Conservation (phyloP, 2,888 invertebrate genomes). For the Gonocerus acuteangulatus region DNA sequence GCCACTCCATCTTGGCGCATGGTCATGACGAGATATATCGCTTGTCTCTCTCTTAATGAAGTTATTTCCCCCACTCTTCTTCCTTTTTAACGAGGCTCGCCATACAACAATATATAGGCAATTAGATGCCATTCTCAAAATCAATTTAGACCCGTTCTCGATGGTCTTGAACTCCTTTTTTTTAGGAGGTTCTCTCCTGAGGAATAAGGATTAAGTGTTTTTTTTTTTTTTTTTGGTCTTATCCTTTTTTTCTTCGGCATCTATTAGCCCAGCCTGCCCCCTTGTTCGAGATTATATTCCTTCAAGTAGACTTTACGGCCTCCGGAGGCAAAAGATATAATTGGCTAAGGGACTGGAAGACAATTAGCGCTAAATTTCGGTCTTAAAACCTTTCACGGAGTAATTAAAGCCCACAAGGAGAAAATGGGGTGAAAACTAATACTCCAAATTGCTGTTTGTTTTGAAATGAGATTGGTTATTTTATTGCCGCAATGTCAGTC, state of each 20-base stretch:
- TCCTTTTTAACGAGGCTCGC: constrained; percentile 28
- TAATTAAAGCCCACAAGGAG: background rate
- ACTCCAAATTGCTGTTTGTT: constrained; percentile 1
- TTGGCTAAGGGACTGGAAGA: background rate
- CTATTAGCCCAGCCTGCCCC: too few species aligned
- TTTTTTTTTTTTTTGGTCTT: background rate
- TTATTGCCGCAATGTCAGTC: too few species aligned
- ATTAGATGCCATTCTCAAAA: constrained; percentile 32
- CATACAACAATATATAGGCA: constrained; percentile 33
- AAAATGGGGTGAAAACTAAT: background rate
- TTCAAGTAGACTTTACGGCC: background rate
- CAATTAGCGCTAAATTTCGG: background rate
- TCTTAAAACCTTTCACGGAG: background rate
- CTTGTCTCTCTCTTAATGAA: constrained; percentile 31
- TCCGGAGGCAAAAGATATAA: background rate
- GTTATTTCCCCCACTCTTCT: constrained; percentile 28
- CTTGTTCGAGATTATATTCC: too few species aligned
- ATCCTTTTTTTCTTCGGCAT: too few species aligned
- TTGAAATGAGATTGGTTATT: background rate
- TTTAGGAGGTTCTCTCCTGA: background rate
- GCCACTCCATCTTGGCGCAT: background rate
- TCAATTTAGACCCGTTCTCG: constrained; percentile 28
- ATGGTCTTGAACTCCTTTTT: background rate
- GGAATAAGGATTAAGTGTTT: background rate
- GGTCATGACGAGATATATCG: constrained; percentile 6